A percentile compares a stretch with the other conserved stretches of the same genome.
These are phyloP conservation scores for Drosophila chauvacae DNA, from an alignment of 1,140 invertebrate species.

Conservation along the genomic window DNA sequence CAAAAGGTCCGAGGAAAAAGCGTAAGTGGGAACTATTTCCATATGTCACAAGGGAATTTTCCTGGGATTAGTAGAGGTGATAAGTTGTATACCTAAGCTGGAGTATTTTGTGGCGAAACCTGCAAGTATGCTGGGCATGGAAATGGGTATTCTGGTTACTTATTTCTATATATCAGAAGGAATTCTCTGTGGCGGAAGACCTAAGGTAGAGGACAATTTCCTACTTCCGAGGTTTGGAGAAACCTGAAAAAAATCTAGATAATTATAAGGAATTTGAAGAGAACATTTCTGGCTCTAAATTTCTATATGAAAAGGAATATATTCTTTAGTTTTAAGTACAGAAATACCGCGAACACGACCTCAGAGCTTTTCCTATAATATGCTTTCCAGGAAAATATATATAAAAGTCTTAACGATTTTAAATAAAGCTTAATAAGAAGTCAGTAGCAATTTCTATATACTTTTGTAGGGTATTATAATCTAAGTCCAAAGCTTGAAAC, in stretches of 20 bases:
- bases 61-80: not conserved
- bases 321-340: not conserved
- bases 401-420: not conserved
- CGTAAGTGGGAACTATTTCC: constrained; percentile 8
- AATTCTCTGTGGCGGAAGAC: not conserved
- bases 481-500: too few relatives aligned
- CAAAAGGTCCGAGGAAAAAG: not conserved
- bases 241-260: not conserved
- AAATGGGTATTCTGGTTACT: not conserved
- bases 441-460: not conserved
- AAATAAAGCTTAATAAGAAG: not conserved
- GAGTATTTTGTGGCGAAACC: not conserved
- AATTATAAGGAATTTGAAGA: not conserved
- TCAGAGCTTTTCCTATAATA: not conserved
- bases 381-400: not conserved
- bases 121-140: not conserved
- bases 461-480: not conserved
- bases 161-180: not conserved
- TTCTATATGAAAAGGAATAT: not conserved
- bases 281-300: not conserved
- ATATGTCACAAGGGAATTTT: constrained; percentile 3
- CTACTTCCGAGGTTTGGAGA: not conserved
- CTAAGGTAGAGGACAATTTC: not conserved
- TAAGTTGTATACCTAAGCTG: not conserved
- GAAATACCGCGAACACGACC: not conserved